Conservation (phyloP, 2,113 vertebrate species). For the Athene cunicularia region DNA sequence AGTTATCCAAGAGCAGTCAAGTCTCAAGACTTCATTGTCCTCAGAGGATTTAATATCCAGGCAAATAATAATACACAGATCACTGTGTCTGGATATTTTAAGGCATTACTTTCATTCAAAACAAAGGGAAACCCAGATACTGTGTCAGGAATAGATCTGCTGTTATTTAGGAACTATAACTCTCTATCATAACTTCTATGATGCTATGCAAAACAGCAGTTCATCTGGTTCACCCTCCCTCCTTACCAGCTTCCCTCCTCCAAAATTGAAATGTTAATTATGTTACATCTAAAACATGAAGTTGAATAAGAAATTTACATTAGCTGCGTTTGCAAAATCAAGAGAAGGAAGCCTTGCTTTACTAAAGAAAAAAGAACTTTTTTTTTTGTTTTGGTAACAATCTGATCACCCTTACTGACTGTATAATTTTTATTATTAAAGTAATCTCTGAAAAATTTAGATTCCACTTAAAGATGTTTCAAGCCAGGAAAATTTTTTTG, state of each 20-base stretch:
- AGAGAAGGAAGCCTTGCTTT: neutral
- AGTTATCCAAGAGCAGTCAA: neutral
- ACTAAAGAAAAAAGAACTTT: neutral
- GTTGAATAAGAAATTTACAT: neutral
- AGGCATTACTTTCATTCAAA: neutral
- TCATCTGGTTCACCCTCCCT: neutral
- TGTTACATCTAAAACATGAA: neutral
- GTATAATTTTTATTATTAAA: neutral
- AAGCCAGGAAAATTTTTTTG: constrained; percentile 24
- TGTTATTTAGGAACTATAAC: neutral
- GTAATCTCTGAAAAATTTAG: neutral
- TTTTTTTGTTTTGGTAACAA: neutral
- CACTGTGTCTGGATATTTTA: neutral
- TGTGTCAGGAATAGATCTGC: neutral
- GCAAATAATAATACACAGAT: neutral
- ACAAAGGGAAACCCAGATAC: neutral
- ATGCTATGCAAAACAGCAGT: neutral
- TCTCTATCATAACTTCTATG: neutral
- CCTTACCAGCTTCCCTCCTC: too few relatives aligned
- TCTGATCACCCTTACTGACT: neutral
- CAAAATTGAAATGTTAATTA: neutral
- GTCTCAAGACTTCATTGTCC: neutral
- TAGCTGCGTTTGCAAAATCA: neutral
- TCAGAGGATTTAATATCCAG: neutral
- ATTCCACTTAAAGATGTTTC: neutral